phyloP scores from a whole-genome alignment of 2,888 invertebrate species.

The Biston stratarius region DNA sequence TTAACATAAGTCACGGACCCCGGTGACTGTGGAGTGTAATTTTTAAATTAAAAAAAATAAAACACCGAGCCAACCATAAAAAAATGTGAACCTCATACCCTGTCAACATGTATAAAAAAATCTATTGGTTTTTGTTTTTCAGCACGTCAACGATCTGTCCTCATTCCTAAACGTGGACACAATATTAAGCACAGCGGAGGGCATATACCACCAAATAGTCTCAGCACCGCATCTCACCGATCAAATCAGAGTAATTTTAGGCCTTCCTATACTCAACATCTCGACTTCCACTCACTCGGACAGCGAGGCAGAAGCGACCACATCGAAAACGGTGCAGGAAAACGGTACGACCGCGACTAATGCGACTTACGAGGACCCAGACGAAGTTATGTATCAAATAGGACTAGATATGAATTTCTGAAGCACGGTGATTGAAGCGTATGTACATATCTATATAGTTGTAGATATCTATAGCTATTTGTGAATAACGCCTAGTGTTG shows the following conservation, averaged over 20 bases:
- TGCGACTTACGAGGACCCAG: slow-evolving; percentile 70
- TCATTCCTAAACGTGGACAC: slow-evolving; percentile 93
- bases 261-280: slow-evolving; percentile 81
- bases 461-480: slow-evolving; percentile 2
- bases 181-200: slow-evolving; percentile 95
- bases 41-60: no score
- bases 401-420: slow-evolving; percentile 85
- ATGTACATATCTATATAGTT: slow-evolving; percentile 24
- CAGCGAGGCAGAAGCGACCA: slow-evolving; percentile 46
- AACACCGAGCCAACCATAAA: no score
- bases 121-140: slow-evolving; percentile 68
- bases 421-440: slow-evolving; percentile 58
- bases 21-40: no score
- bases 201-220: slow-evolving; percentile 95
- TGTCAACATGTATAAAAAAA: neutral
- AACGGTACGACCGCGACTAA: slow-evolving; percentile 56
- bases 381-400: slow-evolving; percentile 87
- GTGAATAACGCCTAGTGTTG: slow-evolving; percentile 1
- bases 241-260: slow-evolving; percentile 90
- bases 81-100: no score
- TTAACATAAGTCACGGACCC: no score
- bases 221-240: slow-evolving; percentile 90
- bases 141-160: slow-evolving; percentile 98
- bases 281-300: slow-evolving; percentile 68
- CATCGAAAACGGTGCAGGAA: slow-evolving; percentile 41